These are phyloP conservation scores for Fopius arisanus DNA, from an alignment of 1,140 invertebrate genomes.

Conservation along the genomic window DNA sequence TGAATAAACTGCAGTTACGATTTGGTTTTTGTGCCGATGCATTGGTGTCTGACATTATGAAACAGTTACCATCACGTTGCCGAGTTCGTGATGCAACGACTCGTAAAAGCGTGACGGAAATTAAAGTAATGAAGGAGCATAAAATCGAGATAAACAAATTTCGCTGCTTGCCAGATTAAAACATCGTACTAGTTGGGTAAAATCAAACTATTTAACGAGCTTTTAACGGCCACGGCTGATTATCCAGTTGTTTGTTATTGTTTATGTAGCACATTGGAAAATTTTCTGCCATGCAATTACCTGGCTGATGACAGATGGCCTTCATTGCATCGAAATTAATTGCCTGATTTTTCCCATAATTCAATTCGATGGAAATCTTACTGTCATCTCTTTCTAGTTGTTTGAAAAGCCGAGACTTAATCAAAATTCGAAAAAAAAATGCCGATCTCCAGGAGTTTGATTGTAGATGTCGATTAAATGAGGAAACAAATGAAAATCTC, in stretches of 20 bases:
- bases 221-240: neutral
- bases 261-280: neutral
- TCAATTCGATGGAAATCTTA: neutral
- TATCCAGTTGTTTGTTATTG: neutral
- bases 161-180: neutral
- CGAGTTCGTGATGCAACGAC: neutral
- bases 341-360: neutral
- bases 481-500: neutral
- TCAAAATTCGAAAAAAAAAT: no score
- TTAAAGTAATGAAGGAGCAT: neutral
- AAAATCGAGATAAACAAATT: neutral
- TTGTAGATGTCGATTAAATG: no score
- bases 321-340: neutral
- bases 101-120: conserved; percentile 15
- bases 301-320: neutral
- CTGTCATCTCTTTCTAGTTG: neutral
- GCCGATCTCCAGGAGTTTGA: no score
- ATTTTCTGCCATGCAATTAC: neutral
- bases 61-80: conserved; percentile 2
- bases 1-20: neutral
- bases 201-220: neutral
- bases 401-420: no score
- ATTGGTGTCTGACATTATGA: neutral
- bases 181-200: neutral
- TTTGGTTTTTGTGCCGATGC: neutral